Evolutionary conservation across 1,140 invertebrate genomes (phyloP), one percentile per base, ranked within the genome.

Genomic region (Lasioglossum baleicum): DNA sequence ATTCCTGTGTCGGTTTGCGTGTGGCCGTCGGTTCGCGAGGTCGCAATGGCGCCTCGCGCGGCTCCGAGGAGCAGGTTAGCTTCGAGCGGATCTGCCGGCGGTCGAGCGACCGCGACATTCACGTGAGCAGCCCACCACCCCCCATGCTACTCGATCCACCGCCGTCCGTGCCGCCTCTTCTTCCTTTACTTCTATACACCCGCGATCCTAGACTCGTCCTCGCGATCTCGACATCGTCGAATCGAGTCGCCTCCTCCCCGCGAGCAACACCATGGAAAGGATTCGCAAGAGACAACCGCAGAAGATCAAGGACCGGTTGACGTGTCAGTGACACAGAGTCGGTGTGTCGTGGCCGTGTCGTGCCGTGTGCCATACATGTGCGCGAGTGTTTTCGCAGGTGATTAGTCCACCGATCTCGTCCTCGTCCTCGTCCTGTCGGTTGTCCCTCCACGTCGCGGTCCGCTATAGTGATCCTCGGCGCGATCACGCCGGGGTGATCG

Each of bases 221-320:
- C n/a, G 11, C 63, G 64, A 44, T 48, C 15, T 13, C 11, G 8
- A 10, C 44, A 10, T 11, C 44, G 44, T 11, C 44, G 44, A 48
- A 48, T 10, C 44, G 44, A 13, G 44, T 13, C 51, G 51, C 51
- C 51, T 53, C 51, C 51, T 53, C 51, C 51, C 17, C 22, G 40
- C 22, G 22, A 10, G 48, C 17, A 7, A 22, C 82, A 89, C 81
- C 65, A 91, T 91, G 90, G 87, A 84, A 88, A 90, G 83, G 86
- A 82, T 88, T 63, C 89, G 88, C 60, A 88, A 88, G 87, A 90
- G 83, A 83, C 85, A 86, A 72, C 83, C 85, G 40, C 84, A 70
- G 35, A 88, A 85, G 81, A 82, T 80, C 77, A 89, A 88, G 82
- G 76, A 83, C 75, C 70, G 84, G 79, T 86, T 48, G 44, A 11